Base-by-base conservation (phyloP, 2,888 invertebrate species). In the Cryptus armator region DNA sequence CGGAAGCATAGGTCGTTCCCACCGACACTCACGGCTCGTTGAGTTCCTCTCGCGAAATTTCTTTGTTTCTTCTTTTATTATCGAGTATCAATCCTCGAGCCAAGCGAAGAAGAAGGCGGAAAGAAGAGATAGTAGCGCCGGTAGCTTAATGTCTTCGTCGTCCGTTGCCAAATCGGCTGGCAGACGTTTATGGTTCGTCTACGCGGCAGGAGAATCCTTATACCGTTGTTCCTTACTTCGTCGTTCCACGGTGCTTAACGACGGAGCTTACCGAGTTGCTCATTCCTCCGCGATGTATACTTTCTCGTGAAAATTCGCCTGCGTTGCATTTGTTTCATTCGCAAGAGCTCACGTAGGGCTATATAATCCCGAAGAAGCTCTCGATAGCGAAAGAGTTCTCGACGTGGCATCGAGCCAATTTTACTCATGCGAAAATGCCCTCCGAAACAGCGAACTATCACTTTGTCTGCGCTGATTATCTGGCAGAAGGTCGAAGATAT, bases 101-200 rank as follows among this genome's bases (percentile, higher is more conserved):
- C 10, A 24, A 62, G 43, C 51, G 51, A 71, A 70, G n/a, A 78
- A 78, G 78, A 78, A 70, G 62, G 81, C 77, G 77, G 56, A 84
- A 67, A 77, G 72, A 72, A 66, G 66, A 70, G 46, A 66, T 44
- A 70, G 68, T 44, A 48, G 56, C 29, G 24, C 62, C 37, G 37
- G 7, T 48, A 48, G 12, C 76, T 85, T 85, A 85, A 85, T 85
- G 85, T 76, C 72, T 82, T 82, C 53, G 78, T 70, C 84, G 84
- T 83, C 79, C 85, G 85, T 85, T 85, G 85, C 85, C 85, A 85
- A 85, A 85, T 85, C 85, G 85, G 85, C 85, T 85, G 85, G 79
- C 85, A 85, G 62, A 83, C 76, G 82, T 83, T 37, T 71, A 76
- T 51, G 64, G 48, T 66, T 83, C 64, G 51, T 48, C 32, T 68